Percentiles rank a stretch among this genome's conserved stretches.
These are phyloP conservation scores for Maconellicoccus hirsutus DNA, from an alignment of 1,140 invertebrate species.

Conservation along the genomic window DNA sequence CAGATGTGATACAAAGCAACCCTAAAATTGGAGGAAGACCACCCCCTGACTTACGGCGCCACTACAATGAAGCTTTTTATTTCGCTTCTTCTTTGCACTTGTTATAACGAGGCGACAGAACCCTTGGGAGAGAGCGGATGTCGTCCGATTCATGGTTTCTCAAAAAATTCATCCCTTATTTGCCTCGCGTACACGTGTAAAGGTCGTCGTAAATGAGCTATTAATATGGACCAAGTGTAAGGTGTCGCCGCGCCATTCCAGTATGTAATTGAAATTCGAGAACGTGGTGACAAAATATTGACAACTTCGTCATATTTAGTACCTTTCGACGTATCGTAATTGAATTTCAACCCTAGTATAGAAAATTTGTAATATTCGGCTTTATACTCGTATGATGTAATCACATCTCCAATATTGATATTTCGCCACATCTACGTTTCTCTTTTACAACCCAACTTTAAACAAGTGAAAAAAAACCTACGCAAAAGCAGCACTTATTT, in stretches of 20 bases:
- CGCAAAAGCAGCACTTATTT: too few relatives aligned
- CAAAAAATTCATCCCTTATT: too few relatives aligned
- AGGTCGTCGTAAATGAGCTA: neutral
- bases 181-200: neutral
- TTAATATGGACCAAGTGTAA: neutral
- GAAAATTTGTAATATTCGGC: too few relatives aligned
- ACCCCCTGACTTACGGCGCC: neutral
- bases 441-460: too few relatives aligned
- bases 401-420: too few relatives aligned
- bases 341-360: neutral
- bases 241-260: neutral
- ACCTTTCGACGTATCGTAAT: neutral
- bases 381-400: too few relatives aligned
- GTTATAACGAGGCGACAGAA: constrained; percentile 7
- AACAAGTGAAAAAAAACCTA: too few relatives aligned
- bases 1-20: constrained; percentile 3
- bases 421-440: too few relatives aligned
- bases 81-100: neutral
- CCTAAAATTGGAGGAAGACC: constrained; percentile 7
- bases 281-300: constrained; percentile 2
- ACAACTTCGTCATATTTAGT: neutral
- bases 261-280: neutral
- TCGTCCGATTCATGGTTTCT: neutral
- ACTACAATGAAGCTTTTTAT: constrained; percentile 9
- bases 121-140: constrained; percentile 1